Base-by-base conservation (phyloP, 2,888 invertebrate genomes). In the Fragum sueziense region DNA sequence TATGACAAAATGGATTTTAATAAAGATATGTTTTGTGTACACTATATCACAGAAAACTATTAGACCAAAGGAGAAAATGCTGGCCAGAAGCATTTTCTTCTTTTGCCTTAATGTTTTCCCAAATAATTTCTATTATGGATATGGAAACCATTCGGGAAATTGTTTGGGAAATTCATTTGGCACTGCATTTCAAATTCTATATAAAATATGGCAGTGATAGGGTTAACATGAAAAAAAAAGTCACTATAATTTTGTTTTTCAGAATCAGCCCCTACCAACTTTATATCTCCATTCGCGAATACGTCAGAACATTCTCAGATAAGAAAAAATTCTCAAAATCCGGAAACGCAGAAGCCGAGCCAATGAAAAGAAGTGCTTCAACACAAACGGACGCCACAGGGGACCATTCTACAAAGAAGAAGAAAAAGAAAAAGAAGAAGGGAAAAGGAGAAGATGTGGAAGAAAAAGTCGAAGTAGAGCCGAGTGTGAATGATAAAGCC, bases 251-350 rank as follows among this genome's bases (percentile, higher is more conserved):
- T 31, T 25, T 37, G 6, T 61, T 57, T 79, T 76, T 41, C 80
- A 84, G 84, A 59, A 75, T 84, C 7, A 80, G 82, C 51, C 84
- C 84, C 31, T 82, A 80, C 57, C 71, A 71, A 20, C 74, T 82
- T 62, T 82, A 82, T 54, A 78, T 79, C 29, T 71, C 78, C 9
- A 84, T 82, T 37, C 69, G 82, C 17, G 70, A 73, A 47, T 84
- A 82, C 47, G 71, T 77, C 7, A 31, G 73, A 11, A 61, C 74
- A 31, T 83, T 80, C 68, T 25, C 75, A 7, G 83, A 83, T n/a
- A 72, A 68, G 33, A 73, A 72, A 14, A 67, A 62, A n/a, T 22
- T 11, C n/a, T 22, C 31, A 25, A 31, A 37, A 25, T 41, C 57
- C n/a, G 68, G 68, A 2, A 29, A 34, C 20, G 52, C 69, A 0